phyloP scores from a whole-genome alignment of 2,113 vertebrate genomes.

The Trogon melanurus region DNA sequence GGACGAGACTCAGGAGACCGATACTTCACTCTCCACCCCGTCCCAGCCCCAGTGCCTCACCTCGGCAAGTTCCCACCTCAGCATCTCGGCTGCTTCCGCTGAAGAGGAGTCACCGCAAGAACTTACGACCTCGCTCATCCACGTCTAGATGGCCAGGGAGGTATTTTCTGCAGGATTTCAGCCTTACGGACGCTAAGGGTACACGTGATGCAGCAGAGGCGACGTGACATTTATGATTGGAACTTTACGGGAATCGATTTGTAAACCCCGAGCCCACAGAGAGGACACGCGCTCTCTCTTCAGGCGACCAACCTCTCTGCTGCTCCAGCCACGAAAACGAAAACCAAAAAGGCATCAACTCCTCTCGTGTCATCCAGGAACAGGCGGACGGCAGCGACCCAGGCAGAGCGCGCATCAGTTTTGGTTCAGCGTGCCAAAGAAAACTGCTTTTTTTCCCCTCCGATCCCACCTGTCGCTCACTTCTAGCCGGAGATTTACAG shows the following conservation, averaged over 20 bases:
- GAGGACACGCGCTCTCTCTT: accelerated
- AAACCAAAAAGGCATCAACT: neutral
- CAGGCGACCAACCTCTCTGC: neutral
- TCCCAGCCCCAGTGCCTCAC: neutral
- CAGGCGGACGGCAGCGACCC: neutral
- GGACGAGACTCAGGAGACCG: neutral
- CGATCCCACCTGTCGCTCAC: neutral
- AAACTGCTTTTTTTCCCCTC: neutral
- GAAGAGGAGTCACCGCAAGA: neutral
- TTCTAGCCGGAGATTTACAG: neutral
- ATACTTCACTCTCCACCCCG: neutral
- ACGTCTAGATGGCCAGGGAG: neutral
- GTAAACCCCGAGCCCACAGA: neutral
- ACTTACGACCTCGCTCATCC: neutral
- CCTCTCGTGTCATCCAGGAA: neutral
- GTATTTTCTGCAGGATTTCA: neutral
- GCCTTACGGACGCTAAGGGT: accelerated
- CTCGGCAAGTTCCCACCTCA: neutral
- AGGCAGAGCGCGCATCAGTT: neutral
- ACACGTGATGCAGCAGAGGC: neutral
- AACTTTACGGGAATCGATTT: accelerated
- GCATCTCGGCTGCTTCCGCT: neutral
- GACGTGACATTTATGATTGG: accelerated
- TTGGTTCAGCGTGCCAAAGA: neutral
- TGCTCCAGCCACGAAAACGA: neutral